Conservation (phyloP, 1,140 invertebrate genomes). For the Drosophila pectinifera region DNA sequence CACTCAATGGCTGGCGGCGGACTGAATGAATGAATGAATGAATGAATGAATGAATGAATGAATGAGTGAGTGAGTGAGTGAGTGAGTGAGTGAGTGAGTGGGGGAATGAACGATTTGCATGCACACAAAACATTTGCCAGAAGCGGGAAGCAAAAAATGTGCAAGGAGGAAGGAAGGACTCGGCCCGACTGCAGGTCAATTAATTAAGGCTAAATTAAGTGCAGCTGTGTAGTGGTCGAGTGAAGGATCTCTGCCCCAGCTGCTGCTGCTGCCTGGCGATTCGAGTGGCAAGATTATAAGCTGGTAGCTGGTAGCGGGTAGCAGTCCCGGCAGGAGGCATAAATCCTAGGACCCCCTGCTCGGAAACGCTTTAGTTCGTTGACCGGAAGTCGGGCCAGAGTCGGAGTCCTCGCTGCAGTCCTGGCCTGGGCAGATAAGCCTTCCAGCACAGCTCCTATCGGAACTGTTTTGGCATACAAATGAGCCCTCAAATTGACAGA, state of each 20-base stretch:
- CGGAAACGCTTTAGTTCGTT: slow-evolving; percentile 74
- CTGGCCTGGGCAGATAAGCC: slow-evolving; percentile 55
- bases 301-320: no score
- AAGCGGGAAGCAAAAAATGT: slow-evolving; percentile 39
- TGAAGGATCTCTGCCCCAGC: slow-evolving; percentile 51
- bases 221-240: slow-evolving; percentile 61
- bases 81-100: no score
- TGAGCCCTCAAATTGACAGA: slow-evolving; percentile 64
- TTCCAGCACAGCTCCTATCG: slow-evolving; percentile 42
- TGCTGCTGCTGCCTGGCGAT: slow-evolving; percentile 70
- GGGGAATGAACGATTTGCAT: slow-evolving; percentile 74
- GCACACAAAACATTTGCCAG: slow-evolving; percentile 80
- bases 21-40: slow-evolving; percentile 22
- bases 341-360: slow-evolving; percentile 59
- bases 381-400: slow-evolving; percentile 63
- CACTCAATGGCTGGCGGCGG: slow-evolving; percentile 27
- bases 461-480: slow-evolving; percentile 55
- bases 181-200: slow-evolving; percentile 76
- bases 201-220: slow-evolving; percentile 83
- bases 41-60: no score
- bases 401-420: slow-evolving; percentile 5
- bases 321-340: slow-evolving; percentile 45
- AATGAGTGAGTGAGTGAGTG: slow-evolving; percentile 3
- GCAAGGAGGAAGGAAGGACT: slow-evolving; percentile 48
- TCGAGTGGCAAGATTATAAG: slow-evolving; percentile 79